Percentiles rank a stretch among this genome's conserved stretches.
Conservation (phyloP, 2,113 vertebrate genomes). For the Mesembrinibis cayennensis region DNA sequence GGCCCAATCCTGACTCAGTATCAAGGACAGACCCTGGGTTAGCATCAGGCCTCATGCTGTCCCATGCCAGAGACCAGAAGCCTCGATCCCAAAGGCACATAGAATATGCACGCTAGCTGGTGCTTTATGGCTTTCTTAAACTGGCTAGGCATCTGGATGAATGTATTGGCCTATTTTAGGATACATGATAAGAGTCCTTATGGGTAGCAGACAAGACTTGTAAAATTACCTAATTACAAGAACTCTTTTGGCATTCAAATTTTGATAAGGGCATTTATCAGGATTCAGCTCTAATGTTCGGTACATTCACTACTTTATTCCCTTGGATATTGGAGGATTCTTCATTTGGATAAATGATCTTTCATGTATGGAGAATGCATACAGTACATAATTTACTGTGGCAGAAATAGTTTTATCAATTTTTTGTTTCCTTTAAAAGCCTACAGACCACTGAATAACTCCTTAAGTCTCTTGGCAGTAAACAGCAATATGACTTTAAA, state of each 20-base stretch:
- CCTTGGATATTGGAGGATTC: not conserved
- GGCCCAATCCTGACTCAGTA: not conserved
- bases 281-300: not conserved
- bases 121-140: not conserved
- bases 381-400: not conserved
- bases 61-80: not conserved
- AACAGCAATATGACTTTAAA: not conserved
- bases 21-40: not conserved
- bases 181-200: not conserved
- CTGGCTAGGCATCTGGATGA: not conserved
- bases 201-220: not conserved
- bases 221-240: not conserved
- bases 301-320: not conserved
- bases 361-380: not conserved
- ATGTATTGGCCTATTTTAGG: not conserved
- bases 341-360: not conserved
- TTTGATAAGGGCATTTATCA: not conserved
- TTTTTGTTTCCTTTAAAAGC: not conserved
- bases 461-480: not conserved
- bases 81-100: not conserved
- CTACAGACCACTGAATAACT: not conserved
- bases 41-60: not conserved
- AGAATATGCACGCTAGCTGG: not conserved
- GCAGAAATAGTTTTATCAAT: not conserved
- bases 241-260: not conserved